Evolutionary conservation across 2,113 vertebrate genomes (phyloP).

Genomic region (Zosterops hypoxanthus): DNA sequence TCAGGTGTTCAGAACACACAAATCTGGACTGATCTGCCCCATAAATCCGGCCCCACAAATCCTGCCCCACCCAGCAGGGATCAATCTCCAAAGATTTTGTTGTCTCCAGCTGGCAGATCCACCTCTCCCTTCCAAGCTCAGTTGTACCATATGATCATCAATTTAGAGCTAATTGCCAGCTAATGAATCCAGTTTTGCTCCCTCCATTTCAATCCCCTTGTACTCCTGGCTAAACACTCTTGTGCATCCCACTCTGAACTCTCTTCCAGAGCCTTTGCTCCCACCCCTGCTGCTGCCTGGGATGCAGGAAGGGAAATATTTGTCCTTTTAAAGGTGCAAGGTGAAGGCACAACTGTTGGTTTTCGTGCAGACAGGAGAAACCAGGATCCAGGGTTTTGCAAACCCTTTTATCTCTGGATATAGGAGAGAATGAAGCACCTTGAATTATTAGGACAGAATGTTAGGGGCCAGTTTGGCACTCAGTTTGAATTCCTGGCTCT

Average conservation of each 20-base stretch:
- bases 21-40: not conserved
- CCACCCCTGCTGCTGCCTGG: not conserved
- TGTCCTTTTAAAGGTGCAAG: not conserved
- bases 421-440: not conserved
- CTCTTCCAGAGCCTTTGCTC: constrained; percentile 32
- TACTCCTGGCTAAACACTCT: constrained; percentile 42
- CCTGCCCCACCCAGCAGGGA: not conserved
- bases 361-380: not conserved
- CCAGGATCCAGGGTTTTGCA: not conserved
- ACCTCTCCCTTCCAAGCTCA: constrained; percentile 44
- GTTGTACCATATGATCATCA: constrained; percentile 20
- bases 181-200: constrained; percentile 72
- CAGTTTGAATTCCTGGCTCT: not conserved
- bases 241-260: constrained; percentile 49
- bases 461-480: not conserved
- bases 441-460: not conserved
- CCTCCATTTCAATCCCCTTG: constrained; percentile 43
- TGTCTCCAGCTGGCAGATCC: constrained; percentile 38
- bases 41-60: not conserved
- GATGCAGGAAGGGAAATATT: not conserved
- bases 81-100: not conserved
- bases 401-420: not conserved
- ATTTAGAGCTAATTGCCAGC: constrained; percentile 72
- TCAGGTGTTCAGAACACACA: not conserved
- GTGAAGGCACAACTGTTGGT: not conserved